Conservation (phyloP, 2,797 vertebrate species). For the Paramormyrops hopkinsi region DNA sequence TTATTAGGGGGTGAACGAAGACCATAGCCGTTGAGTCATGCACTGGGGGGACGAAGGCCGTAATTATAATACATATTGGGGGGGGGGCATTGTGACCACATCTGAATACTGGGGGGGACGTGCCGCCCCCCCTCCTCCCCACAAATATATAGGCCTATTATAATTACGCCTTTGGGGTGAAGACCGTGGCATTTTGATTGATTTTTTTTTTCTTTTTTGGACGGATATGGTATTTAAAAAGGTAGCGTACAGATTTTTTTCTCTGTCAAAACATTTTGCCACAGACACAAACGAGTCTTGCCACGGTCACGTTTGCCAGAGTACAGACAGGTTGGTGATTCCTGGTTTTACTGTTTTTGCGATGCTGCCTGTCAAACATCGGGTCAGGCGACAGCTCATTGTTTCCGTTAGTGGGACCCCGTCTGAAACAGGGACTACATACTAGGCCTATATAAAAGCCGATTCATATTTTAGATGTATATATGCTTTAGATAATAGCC, state of each 20-base stretch:
- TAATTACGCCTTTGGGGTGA: neutral
- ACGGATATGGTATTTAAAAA: neutral
- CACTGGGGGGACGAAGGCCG: neutral
- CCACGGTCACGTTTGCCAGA: neutral
- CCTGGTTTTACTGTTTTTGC: neutral
- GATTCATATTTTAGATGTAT: neutral
- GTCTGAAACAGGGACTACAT: neutral
- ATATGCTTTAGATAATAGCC: neutral
- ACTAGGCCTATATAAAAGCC: neutral
- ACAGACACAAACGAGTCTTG: neutral
- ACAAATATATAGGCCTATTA: neutral
- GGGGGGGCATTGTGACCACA: neutral
- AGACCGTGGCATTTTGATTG: neutral
- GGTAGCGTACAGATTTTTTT: neutral
- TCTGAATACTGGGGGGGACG: neutral
- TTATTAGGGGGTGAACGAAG: neutral
- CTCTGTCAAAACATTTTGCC: neutral
- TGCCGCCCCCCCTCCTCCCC: no score
- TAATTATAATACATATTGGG: neutral
- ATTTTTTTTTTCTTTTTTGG: neutral
- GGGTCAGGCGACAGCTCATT: neutral
- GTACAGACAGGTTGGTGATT: neutral
- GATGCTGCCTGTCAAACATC: neutral
- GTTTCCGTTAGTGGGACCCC: neutral
- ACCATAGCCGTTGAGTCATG: neutral